Conservation (phyloP, 2,888 invertebrate species). For the Biston betularia region DNA sequence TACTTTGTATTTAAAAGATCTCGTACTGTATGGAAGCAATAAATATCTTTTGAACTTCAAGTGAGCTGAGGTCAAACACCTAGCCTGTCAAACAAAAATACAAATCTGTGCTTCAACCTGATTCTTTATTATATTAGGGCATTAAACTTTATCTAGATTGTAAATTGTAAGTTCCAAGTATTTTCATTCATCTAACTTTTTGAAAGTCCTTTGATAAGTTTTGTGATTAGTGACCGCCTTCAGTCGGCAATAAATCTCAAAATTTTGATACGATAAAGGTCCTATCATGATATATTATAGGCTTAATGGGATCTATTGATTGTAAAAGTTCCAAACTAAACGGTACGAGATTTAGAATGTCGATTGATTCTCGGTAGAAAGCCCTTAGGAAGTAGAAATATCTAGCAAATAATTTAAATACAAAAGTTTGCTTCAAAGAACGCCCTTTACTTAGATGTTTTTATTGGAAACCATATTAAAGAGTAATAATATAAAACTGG, state of each 20-base stretch:
- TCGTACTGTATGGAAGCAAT: no score
- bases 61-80: no score
- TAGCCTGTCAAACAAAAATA: no score
- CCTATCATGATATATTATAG: conserved; percentile 11
- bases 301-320: conserved; percentile 16
- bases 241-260: conserved; percentile 13
- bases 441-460: no score
- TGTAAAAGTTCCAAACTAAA: conserved; percentile 11
- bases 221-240: conserved; percentile 11
- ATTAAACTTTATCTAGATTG: conserved; percentile 19
- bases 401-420: not conserved
- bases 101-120: conserved; percentile 10
- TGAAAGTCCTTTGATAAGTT: conserved; percentile 4
- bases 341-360: not conserved
- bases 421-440: not conserved
- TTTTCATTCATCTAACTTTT: conserved; percentile 1
- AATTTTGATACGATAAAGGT: conserved; percentile 14
- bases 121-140: conserved; percentile 18
- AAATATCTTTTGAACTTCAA: no score
- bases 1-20: no score
- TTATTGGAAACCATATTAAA: not conserved
- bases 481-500: not conserved
- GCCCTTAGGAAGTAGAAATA: conserved; percentile 1
- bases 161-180: conserved; percentile 14
- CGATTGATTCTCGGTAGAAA: not conserved